Evolutionary conservation across 1,140 invertebrate genomes (phyloP).

Genomic region (Goniozus legneri): DNA sequence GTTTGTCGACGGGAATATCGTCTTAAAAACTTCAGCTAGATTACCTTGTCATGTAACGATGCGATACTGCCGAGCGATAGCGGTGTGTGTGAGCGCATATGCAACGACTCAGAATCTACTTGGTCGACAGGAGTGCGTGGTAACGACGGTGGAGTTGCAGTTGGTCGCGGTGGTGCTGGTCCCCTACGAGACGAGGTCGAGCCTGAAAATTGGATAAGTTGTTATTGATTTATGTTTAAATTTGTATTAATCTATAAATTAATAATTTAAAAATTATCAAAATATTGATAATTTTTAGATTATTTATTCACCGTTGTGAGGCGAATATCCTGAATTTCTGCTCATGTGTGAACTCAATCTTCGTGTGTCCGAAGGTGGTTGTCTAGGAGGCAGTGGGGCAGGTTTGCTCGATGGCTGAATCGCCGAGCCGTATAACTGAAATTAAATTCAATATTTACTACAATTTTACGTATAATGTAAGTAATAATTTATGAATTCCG

Average conservation of each 20-base stretch:
- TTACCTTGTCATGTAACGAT: constrained; percentile 68
- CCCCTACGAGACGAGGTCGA: constrained; percentile 52
- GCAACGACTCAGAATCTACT: constrained; percentile 51
- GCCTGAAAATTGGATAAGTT: constrained; percentile 27
- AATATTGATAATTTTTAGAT: constrained; percentile 2
- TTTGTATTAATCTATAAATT: too few relatives aligned
- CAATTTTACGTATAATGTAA: too few relatives aligned
- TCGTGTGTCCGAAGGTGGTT: constrained; percentile 60
- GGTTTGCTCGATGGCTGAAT: constrained; percentile 58
- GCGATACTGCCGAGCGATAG: constrained; percentile 70
- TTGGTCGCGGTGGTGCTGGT: constrained; percentile 54
- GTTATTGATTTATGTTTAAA: background rate
- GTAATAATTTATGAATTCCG: background rate
- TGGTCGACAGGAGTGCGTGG: constrained; percentile 55
- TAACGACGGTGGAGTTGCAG: constrained; percentile 55
- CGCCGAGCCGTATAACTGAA: constrained; percentile 38
- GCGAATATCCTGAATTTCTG: constrained; percentile 57
- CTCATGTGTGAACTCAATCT: constrained; percentile 55
- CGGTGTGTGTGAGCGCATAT: constrained; percentile 62
- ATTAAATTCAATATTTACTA: too few relatives aligned
- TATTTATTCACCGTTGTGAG: constrained; percentile 51
- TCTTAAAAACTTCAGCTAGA: constrained; percentile 4
- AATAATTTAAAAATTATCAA: background rate
- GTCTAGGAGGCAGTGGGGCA: constrained; percentile 58
- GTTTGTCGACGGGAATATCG: background rate